Evolutionary conservation across 2,888 invertebrate species (phyloP).

Genomic region (Aphidius colemani): DNA sequence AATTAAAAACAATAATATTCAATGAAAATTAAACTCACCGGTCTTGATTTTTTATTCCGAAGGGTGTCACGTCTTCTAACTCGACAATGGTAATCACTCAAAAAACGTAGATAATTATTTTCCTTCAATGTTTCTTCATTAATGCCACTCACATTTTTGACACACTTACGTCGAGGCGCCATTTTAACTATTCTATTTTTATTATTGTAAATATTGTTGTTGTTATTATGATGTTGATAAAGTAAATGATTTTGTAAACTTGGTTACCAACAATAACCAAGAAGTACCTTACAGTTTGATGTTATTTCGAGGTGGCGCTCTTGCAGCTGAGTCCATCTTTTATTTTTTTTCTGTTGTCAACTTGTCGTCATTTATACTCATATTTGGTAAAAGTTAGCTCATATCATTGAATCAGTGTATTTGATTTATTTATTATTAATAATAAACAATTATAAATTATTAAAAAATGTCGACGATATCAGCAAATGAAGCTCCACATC

Average conservation of each 20-base stretch:
- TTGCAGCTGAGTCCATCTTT: not conserved
- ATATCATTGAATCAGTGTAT: not conserved
- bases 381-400: constrained; percentile 10
- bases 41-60: constrained; percentile 39
- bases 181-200: constrained; percentile 37
- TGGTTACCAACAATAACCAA: constrained; percentile 9
- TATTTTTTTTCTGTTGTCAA: not conserved
- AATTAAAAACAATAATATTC: not conserved
- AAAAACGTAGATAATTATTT: constrained; percentile 50
- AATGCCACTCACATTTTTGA: constrained; percentile 36
- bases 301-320: not conserved
- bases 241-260: not conserved
- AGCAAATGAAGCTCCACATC: constrained; percentile 67
- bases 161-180: constrained; percentile 49
- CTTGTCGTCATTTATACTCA: constrained; percentile 32
- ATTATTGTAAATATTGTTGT: not conserved
- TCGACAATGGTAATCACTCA: constrained; percentile 49
- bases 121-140: constrained; percentile 43
- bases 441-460: not conserved
- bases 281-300: not conserved
- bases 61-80: constrained; percentile 49
- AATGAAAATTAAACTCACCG: constrained; percentile 41
- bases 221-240: constrained; percentile 4
- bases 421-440: not conserved
- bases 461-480: constrained; percentile 67